Percentiles rank a stretch among this genome's conserved stretches.
Evolutionary conservation across 2,888 invertebrate genomes (phyloP).

Genomic region (Ferdinandea cuprea): DNA sequence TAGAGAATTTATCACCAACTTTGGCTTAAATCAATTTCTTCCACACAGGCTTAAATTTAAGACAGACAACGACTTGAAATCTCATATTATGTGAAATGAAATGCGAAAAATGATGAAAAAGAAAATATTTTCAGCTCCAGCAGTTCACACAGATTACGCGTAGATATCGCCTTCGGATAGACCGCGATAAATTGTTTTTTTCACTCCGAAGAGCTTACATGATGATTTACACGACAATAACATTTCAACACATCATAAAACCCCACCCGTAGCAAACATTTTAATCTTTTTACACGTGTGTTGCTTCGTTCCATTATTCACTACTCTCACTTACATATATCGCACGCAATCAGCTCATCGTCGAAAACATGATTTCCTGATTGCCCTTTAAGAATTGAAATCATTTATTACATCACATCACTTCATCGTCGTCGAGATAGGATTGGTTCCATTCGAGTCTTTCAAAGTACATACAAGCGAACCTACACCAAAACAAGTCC

Average conservation of each 20-base stretch:
- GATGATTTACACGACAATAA: conserved; percentile 24
- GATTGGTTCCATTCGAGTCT: neutral
- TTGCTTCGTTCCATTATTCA: conserved; percentile 14
- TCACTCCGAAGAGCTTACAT: neutral
- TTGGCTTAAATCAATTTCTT: too few species aligned
- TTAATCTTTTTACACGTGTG: conserved; percentile 55
- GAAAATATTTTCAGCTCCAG: neutral
- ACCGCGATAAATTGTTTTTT: neutral
- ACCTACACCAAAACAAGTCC: conserved; percentile 24
- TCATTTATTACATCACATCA: conserved; percentile 64
- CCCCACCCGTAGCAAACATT: conserved; percentile 27
- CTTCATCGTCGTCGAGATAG: conserved; percentile 1
- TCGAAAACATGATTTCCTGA: conserved; percentile 55
- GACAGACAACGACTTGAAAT: too few species aligned
- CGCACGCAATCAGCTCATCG: conserved; percentile 50
- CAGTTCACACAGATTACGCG: neutral
- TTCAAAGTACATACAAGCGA: conserved; percentile 3
- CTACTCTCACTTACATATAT: too few species aligned
- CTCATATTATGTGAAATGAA: too few species aligned
- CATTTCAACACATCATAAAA: conserved; percentile 39
- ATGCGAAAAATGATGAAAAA: too few species aligned
- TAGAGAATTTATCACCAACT: too few species aligned
- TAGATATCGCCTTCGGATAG: neutral
- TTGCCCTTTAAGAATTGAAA: conserved; percentile 57
- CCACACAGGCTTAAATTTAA: too few species aligned